A percentile compares a stretch with the other conserved stretches of the same genome.
Conservation (phyloP, 2,113 vertebrate species). For the Polyodon spathula region DNA sequence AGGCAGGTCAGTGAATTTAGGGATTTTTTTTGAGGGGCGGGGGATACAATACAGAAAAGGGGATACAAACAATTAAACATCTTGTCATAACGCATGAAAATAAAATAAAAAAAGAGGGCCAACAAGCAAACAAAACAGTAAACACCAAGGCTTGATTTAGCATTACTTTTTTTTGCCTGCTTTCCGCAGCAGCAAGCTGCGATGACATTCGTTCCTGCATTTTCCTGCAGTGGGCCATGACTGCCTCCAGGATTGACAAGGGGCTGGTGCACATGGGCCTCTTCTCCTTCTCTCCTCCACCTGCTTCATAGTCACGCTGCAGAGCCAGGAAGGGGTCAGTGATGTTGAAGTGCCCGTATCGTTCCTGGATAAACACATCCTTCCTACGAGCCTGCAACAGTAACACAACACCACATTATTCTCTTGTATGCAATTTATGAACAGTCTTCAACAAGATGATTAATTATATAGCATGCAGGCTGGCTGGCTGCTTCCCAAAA, state of each 20-base stretch:
- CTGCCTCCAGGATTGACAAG: constrained; percentile 88
- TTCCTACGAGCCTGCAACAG: constrained; percentile 77
- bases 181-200: constrained; percentile 86
- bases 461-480: background rate
- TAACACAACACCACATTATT: background rate
- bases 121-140: background rate
- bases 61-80: too few species aligned
- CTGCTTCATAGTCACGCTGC: constrained; percentile 85
- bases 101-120: too few species aligned
- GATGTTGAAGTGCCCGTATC: constrained; percentile 87
- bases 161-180: constrained; percentile 85
- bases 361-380: constrained; percentile 92
- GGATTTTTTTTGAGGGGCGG: too few species aligned
- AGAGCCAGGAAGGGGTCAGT: constrained; percentile 95
- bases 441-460: background rate
- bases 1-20: too few species aligned
- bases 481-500: background rate
- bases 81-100: too few species aligned
- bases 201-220: constrained; percentile 94
- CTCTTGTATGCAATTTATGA: background rate
- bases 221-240: constrained; percentile 95
- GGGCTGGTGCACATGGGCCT: constrained; percentile 81
- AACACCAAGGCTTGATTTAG: constrained; percentile 4
- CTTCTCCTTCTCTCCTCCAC: constrained; percentile 69
- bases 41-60: too few species aligned